Percentiles rank a stretch among this genome's conserved stretches.
phyloP scores from a whole-genome alignment of 2,888 invertebrate genomes.

The Callyntrura guangdongensis region DNA sequence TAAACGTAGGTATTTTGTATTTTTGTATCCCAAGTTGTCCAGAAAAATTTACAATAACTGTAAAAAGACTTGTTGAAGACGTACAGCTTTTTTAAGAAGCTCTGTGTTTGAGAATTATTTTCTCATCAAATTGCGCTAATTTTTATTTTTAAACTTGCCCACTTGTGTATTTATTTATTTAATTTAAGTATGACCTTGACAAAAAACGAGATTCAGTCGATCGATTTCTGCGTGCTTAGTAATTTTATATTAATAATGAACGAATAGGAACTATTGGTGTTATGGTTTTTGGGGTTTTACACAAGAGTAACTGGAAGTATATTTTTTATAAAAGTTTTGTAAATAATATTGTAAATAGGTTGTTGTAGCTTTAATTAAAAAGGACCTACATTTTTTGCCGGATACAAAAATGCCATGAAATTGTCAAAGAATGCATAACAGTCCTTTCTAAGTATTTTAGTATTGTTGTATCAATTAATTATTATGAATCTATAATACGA shows the following conservation, averaged over 20 bases:
- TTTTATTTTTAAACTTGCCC: no score
- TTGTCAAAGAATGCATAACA: not conserved
- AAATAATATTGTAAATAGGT: conserved; percentile 35
- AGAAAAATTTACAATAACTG: no score
- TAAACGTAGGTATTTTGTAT: no score
- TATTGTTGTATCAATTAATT: no score
- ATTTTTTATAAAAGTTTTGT: not conserved
- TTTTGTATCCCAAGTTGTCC: no score
- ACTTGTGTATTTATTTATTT: not conserved
- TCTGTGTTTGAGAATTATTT: no score
- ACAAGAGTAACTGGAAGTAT: not conserved
- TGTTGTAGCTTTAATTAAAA: not conserved
- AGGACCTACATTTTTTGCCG: no score
- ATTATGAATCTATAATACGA: not conserved
- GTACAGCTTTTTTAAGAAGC: no score
- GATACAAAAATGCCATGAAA: not conserved
- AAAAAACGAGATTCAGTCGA: not conserved
- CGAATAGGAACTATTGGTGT: not conserved
- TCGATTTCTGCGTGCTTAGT: not conserved
- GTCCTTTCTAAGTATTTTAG: no score
- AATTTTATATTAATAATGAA: no score
- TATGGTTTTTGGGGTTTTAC: conserved; percentile 10
- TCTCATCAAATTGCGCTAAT: no score
- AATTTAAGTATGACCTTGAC: not conserved
- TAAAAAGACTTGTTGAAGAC: no score